Base-by-base conservation (phyloP, 2,113 vertebrate species). In the Natator depressus region DNA sequence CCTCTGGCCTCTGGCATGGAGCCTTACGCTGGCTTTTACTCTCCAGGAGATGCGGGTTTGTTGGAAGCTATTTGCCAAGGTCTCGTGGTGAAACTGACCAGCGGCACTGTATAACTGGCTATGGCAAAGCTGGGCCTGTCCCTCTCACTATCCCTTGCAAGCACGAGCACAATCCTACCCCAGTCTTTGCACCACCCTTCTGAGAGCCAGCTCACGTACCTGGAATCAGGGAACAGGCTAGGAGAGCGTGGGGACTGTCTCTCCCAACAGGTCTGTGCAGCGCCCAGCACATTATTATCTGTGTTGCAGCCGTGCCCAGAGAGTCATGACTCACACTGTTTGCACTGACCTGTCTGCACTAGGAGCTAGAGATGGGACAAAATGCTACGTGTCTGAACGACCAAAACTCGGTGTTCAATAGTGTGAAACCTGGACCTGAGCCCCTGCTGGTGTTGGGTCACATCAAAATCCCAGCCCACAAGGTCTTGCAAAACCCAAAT, bases 311-410 rank as follows among this genome's bases (percentile, higher is more conserved):
- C n/a, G n/a, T n/a, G n/a, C n/a, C n/a, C n/a, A n/a, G n/a, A n/a
- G 85, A 10, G 0, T 29, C 84, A 89, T 97, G 96, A 97, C 65
- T 97, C 97, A 97, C 10, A 81, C 95, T 57, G 7, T 20, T 69
- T 69, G 92, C 94, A 51, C 47, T 29, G 1, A 25, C 62, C 88
- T 1, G 88, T 87, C 89, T 57, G 5, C 8, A 6, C 24, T 2
- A 0, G 0, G 8, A 1, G 55, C 0, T 17, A 38, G 86, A 59
- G 53, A 27, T n/a, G 83, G 87, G 88, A 89, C 82, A 59, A 80
- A 69, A 84, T 88, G 46, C 1, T 1, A 1, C 87, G 2, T 38
- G 65, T 51, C 5, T 6, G 24, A 82, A 91, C 49, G 0, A 8
- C 49, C 83, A 25, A 27, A 31, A 82, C 35, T 11, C 29, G 59